Evolutionary conservation across 2,888 invertebrate genomes (phyloP), one percentile per base, ranked within the genome.

Genomic region (Apamea anceps): DNA sequence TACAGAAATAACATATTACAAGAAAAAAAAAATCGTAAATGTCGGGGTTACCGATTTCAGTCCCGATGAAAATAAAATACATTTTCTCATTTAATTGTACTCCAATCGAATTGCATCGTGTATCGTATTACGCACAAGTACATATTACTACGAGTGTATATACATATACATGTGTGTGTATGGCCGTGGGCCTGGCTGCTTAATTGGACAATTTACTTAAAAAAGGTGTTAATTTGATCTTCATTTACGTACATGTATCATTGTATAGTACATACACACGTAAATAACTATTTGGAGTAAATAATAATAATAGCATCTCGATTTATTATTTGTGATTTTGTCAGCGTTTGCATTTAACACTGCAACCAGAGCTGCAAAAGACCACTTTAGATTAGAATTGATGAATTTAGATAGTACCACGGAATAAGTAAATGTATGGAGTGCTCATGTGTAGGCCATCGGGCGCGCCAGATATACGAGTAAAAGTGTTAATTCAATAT

Each of bases 151-250:
- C 2, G 1, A 32, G 25, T 21, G 25, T 21, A 13, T 18, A 2
- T 25, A 77, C 21, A 18, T 63, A 18, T 13, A 37, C n/a, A 13
- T 63, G 54, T 37, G 25, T 67, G 25, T 21, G 65, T 37, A 37
- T 73, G 37, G 18, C 28, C 48, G 45, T 15, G 57, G n/a, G 13
- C 51, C 28, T 6, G 37, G 45, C 42, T 79, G 72, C 45, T 51
- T 80, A 83, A 83, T 86, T 70, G 72, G 51, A 8, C 63, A 86
- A 86, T 83, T 80, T 83, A 86, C 72, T 75, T 83, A 70, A 72
- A 62, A 48, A 37, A 21, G 28, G 62, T 80, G 62, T 77, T 80
- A 77, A 85, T 85, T 72, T 66, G 83, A 72, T 85, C 62, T 83
- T 77, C 72, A 83, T 85, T 72, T 75, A 48, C 45, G 48, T 28